phyloP scores from a whole-genome alignment of 1,140 invertebrate genomes.

The Whitmania pigra region DNA sequence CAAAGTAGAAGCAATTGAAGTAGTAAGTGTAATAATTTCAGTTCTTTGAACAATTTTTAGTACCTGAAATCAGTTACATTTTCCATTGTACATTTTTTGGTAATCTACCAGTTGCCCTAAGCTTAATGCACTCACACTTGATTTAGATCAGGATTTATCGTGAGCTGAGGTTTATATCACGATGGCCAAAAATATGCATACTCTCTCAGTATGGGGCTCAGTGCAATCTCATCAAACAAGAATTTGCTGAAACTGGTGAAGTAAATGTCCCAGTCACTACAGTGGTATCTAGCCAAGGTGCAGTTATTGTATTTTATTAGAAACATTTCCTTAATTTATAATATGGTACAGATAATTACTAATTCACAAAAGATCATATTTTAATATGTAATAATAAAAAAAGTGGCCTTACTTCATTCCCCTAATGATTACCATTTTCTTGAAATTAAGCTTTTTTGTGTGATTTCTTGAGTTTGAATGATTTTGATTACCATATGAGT shows the following conservation, averaged over 20 bases:
- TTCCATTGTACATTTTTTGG: too few species aligned
- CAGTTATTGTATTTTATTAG: background rate
- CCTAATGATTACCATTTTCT: too few species aligned
- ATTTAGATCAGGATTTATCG: constrained; percentile 1
- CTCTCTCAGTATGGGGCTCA: constrained; percentile 16
- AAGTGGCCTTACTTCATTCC: too few species aligned
- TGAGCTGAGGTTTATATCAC: background rate
- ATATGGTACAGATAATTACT: too few species aligned
- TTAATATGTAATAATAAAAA: too few species aligned
- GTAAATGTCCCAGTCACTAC: constrained; percentile 11
- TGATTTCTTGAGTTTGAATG: too few species aligned
- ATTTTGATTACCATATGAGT: too few species aligned
- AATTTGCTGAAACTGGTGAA: constrained; percentile 1
- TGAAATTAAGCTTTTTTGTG: too few species aligned
- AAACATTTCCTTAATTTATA: too few species aligned
- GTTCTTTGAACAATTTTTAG: background rate
- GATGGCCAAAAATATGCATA: background rate
- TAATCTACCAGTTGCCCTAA: too few species aligned
- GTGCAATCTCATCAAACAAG: constrained; percentile 1
- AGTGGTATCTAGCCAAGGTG: constrained; percentile 23
- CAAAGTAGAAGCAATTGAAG: constrained; percentile 29
- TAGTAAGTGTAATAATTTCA: constrained; percentile 27
- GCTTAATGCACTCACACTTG: background rate
- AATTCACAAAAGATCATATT: too few species aligned
- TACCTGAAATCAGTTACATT: background rate